Evolutionary conservation across 2,888 invertebrate genomes (phyloP).

Genomic region (Pristionchus fissidentatus): DNA sequence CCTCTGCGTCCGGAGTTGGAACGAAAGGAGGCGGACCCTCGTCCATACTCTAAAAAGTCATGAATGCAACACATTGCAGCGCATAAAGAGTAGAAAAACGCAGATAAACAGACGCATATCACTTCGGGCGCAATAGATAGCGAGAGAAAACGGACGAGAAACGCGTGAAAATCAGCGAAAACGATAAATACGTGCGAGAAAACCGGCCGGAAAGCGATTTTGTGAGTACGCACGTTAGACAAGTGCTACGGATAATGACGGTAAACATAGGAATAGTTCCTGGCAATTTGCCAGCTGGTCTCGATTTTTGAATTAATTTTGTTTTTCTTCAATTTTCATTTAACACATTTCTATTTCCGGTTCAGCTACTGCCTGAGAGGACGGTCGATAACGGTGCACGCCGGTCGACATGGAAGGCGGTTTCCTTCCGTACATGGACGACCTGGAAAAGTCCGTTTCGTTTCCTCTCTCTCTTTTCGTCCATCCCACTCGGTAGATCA

Average conservation of each 20-base stretch:
- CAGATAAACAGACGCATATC: neutral
- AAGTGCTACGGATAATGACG: neutral
- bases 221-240: neutral
- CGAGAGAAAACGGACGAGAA: conserved; percentile 24
- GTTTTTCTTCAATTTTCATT: neutral
- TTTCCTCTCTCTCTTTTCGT: neutral
- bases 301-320: conserved; percentile 18
- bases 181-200: neutral
- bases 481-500: neutral
- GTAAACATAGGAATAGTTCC: neutral
- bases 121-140: neutral
- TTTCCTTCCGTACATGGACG: conserved; percentile 27
- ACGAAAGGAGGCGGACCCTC: conserved; percentile 40
- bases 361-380: neutral
- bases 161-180: conserved; percentile 29
- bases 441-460: neutral
- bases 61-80: too few relatives aligned
- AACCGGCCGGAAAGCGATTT: conserved; percentile 28
- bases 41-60: conserved; percentile 10
- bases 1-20: neutral
- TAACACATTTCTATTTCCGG: neutral
- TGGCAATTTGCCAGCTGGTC: neutral
- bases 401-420: conserved; percentile 14
- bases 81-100: too few relatives aligned
- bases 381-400: neutral